These are phyloP conservation scores for Pteria penguin DNA, from an alignment of 2,888 invertebrate species.

Conservation along the genomic window DNA sequence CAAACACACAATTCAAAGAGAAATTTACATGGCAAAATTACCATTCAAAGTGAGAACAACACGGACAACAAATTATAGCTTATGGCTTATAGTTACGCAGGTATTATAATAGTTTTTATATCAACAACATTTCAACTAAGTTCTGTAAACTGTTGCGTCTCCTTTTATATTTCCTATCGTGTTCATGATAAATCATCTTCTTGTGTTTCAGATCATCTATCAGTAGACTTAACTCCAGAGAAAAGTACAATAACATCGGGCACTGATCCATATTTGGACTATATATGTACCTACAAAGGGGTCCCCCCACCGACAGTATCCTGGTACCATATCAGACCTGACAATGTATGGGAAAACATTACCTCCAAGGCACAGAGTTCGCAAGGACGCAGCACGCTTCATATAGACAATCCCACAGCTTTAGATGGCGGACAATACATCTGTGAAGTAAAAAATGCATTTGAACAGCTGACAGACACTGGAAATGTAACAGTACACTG, in stretches of 20 bases:
- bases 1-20: too few relatives aligned
- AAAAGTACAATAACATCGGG: neutral
- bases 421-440: conserved; percentile 29
- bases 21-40: too few relatives aligned
- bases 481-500: conserved; percentile 29
- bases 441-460: conserved; percentile 26
- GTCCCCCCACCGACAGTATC: conserved; percentile 29
- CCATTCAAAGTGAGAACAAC: too few relatives aligned
- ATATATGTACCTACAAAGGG: conserved; percentile 31
- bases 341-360: conserved; percentile 5
- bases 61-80: too few relatives aligned
- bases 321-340: conserved; percentile 31
- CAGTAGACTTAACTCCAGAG: conserved; percentile 14
- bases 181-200: too few relatives aligned
- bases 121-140: too few relatives aligned
- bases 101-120: too few relatives aligned
- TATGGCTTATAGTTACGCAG: too few relatives aligned
- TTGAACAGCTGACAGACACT: conserved; percentile 6
- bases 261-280: conserved; percentile 8
- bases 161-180: too few relatives aligned
- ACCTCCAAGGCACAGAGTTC: conserved; percentile 18
- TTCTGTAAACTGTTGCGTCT: too few relatives aligned
- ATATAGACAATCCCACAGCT: conserved; percentile 17
- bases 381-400: conserved; percentile 25
- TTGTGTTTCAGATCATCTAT: conserved; percentile 29